Base-by-base conservation (phyloP, 23 tunicate genomes). In the Aplidium turbinatum region DNA sequence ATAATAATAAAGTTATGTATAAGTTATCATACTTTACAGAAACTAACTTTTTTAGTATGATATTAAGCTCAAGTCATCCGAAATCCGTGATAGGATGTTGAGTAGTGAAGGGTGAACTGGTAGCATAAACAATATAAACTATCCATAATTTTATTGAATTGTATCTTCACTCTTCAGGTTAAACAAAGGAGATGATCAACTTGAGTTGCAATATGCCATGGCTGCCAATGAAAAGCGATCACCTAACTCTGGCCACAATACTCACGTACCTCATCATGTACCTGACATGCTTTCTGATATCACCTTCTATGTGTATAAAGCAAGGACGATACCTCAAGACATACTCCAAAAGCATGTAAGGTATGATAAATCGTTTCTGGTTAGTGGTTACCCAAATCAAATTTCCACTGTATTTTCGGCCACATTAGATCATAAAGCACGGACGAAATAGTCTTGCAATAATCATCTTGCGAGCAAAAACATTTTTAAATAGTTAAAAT, bases 281-380 rank as follows among this genome's bases (percentile, higher is more conserved):
- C 91, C 97, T 39, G 97, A 91, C 58, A 85, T 82, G 78, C 60
- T 91, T 25, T 91, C 97, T 1, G 97, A 91, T 36, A 91, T 91
- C 60, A 91, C 97, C 0, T 84, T 69, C 39, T 91, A 91, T 42
- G 97, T 84, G 1, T 91, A 91, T 73, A 83, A 67, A 68, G 97
- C 97, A 2, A 50, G 97, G 29, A 40, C 53, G 23, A 91, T 82
- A 4, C 70, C 86, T 16, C 73, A 72, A 39, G 58, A 47, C 13
- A 63, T 84, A 51, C 57, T 91, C 25, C 88, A 87, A 31, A 91
- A 84, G 52, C 90, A 78, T 72, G 97, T 91, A 7, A 64, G 97
- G 95, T 87, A 30, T 9, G 71, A 47, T 2, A 38, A n/a, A n/a
- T n/a, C n/a, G n/a, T n/a, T n/a, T n/a, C n/a, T n/a, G n/a, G n/a